Percentiles rank a stretch among this genome's conserved stretches.
Conservation (phyloP, 2,888 invertebrate species). For the Acleris emargana region DNA sequence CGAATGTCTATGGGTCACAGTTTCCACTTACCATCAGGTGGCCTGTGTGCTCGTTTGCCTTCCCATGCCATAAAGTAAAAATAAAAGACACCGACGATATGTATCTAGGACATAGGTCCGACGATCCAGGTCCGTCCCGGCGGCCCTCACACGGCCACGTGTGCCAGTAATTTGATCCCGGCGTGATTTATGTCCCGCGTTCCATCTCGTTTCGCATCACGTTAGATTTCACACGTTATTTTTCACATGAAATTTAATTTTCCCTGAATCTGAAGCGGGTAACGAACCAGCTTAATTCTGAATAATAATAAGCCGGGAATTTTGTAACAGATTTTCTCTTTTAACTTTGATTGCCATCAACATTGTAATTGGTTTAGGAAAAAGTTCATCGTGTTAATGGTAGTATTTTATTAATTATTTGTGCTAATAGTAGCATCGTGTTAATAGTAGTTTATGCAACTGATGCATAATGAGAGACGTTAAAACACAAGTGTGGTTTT, state of each 20-base stretch:
- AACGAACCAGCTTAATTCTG: background rate
- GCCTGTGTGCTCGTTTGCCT: too few relatives aligned
- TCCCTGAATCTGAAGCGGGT: constrained; percentile 5
- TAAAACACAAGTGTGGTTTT: too few relatives aligned
- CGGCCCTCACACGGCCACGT: constrained; percentile 8
- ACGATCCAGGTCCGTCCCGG: constrained; percentile 1
- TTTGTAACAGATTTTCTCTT: constrained; percentile 2
- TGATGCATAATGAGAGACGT: too few relatives aligned
- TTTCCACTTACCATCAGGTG: too few relatives aligned
- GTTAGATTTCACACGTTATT: constrained; percentile 28
- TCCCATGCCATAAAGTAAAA: too few relatives aligned
- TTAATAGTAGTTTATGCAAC: too few relatives aligned
- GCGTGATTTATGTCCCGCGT: constrained; percentile 24
- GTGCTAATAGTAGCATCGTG: too few relatives aligned
- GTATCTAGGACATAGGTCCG: background rate
- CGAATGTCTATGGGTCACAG: too few relatives aligned
- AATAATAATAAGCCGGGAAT: background rate
- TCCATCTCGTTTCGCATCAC: constrained; percentile 12
- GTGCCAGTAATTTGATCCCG: constrained; percentile 19
- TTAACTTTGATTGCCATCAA: background rate
- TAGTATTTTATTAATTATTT: too few relatives aligned
- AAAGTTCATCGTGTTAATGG: too few relatives aligned
- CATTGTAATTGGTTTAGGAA: too few relatives aligned
- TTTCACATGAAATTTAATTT: constrained; percentile 32
- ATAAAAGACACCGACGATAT: too few relatives aligned